phyloP scores from a whole-genome alignment of 2,113 vertebrate genomes.

The Periophthalmodon schlosseri region DNA sequence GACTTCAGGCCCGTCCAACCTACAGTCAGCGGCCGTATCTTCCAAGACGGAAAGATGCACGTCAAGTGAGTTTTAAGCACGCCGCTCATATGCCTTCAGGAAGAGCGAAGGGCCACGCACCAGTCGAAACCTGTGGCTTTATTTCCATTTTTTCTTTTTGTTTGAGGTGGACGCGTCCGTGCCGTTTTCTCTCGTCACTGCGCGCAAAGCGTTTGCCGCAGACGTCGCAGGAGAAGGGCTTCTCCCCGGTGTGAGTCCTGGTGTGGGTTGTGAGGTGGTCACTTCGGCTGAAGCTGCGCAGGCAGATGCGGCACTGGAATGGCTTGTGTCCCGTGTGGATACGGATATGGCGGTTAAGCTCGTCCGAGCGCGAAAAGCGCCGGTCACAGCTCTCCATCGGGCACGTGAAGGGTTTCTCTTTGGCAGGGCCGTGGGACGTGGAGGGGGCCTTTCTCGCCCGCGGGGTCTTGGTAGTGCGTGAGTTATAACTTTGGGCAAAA shows the following conservation, averaged over 20 bases:
- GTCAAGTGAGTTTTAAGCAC: slow-evolving; percentile 28
- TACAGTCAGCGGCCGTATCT: slow-evolving; percentile 69
- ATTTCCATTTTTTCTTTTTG: slow-evolving; percentile 95
- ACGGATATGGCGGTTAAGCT: slow-evolving; percentile 95
- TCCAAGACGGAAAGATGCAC: slow-evolving; percentile 79
- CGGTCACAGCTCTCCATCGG: slow-evolving; percentile 93
- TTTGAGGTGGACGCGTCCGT: slow-evolving; percentile 94
- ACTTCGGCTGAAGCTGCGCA: slow-evolving; percentile 96
- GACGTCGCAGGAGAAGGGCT: slow-evolving; percentile 95
- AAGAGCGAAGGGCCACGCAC: slow-evolving; percentile 76
- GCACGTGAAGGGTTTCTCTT: slow-evolving; percentile 95
- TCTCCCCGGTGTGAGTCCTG: slow-evolving; percentile 96
- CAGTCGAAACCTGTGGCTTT: slow-evolving; percentile 82
- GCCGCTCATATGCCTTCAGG: slow-evolving; percentile 75
- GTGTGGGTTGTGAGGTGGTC: slow-evolving; percentile 98
- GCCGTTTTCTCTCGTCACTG: slow-evolving; percentile 92
- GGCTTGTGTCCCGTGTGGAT: slow-evolving; percentile 98
- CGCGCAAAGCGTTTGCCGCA: slow-evolving; percentile 95
- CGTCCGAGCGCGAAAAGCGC: slow-evolving; percentile 94
- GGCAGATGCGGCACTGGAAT: slow-evolving; percentile 97
- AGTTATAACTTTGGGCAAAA: slow-evolving; percentile 78
- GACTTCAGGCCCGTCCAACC: slow-evolving; percentile 37
- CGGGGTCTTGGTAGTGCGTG: slow-evolving; percentile 78
- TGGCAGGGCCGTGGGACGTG: slow-evolving; percentile 87
- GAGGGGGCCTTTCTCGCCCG: slow-evolving; percentile 84